Evolutionary conservation across 2,888 invertebrate species (phyloP).

Genomic region (Latheticus oryzae): DNA sequence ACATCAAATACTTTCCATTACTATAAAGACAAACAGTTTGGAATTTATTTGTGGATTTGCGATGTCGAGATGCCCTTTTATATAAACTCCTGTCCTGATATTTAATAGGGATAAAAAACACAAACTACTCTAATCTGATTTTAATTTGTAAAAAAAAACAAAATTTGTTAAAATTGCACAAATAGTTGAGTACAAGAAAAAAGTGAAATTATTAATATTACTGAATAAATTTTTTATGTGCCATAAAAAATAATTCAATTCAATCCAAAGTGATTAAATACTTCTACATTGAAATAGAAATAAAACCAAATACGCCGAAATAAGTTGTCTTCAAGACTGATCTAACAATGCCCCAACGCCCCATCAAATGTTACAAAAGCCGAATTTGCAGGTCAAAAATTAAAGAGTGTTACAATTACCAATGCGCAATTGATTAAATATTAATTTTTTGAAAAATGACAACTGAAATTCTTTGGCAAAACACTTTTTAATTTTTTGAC

Average conservation of each 20-base stretch:
- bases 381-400: constrained; percentile 25
- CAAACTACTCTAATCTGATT: constrained; percentile 10
- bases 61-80: too few relatives aligned
- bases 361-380: constrained; percentile 13
- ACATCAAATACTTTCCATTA: constrained; percentile 15
- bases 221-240: constrained; percentile 32
- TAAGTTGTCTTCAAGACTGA: constrained; percentile 19
- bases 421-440: background rate
- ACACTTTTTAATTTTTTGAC: constrained; percentile 51
- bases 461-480: constrained; percentile 40
- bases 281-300: constrained; percentile 32
- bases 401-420: constrained; percentile 28
- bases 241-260: constrained; percentile 26
- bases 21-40: constrained; percentile 5
- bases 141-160: constrained; percentile 31
- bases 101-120: too few relatives aligned
- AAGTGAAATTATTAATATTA: constrained; percentile 4
- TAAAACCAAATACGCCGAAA: constrained; percentile 15
- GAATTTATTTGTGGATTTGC: too few relatives aligned
- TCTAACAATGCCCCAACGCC: constrained; percentile 21
- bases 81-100: too few relatives aligned
- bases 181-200: constrained; percentile 20
- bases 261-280: constrained; percentile 12
- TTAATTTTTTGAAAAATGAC: background rate
- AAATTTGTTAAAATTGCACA: constrained; percentile 34